Base-by-base conservation (phyloP, 2,113 vertebrate genomes). In the Pterocles burchelli region DNA sequence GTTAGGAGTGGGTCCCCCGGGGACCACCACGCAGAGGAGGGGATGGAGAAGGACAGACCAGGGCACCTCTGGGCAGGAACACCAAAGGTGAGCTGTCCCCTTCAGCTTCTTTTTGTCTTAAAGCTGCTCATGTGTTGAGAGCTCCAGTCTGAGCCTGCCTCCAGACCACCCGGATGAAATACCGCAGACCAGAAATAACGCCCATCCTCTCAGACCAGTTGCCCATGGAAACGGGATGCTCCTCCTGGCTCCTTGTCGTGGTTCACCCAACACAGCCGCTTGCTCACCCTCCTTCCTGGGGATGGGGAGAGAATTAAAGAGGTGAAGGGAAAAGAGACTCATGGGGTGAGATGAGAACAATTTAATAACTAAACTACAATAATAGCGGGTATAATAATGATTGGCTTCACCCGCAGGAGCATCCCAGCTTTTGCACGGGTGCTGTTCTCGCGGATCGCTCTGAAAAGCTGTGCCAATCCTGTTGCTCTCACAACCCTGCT, bases 401-500 rank as follows among this genome's bases (percentile, higher is more conserved):
- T 26, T 59, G 78, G 38, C 51, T 65, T 38, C 57, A 65, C 45
- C 29, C 0, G 38, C 38, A 41, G 38, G 38, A 10, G 38, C 38
- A 41, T 43, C 41, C 52, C 52, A 38, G 54, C 59, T 36, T 55
- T 48, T 49, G 28, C 52, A 5, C 0, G 9, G 49, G 4, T 45
- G 70, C 36, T 59, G 21, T 73, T 67, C 61, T 41, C 1, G 0
- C 1, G 2, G n/a, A 18, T 72, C 2, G 1, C 19, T 25, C 41
- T n/a, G 54, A 13, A 45, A 16, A 43, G 28, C 61, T 31, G 6
- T 9, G 6, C 13, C 5, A 21, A 33, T 15, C 2, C 34, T n/a
- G 3, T 9, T 3, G 46, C 38, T 77, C 18, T 48, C 0, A 1
- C 0, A 0, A 29, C n/a, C 67, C 21, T 55, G 36, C 72, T 83